These are phyloP conservation scores for Cosmia trapezina DNA, from an alignment of 2,888 invertebrate genomes.

Conservation along the genomic window DNA sequence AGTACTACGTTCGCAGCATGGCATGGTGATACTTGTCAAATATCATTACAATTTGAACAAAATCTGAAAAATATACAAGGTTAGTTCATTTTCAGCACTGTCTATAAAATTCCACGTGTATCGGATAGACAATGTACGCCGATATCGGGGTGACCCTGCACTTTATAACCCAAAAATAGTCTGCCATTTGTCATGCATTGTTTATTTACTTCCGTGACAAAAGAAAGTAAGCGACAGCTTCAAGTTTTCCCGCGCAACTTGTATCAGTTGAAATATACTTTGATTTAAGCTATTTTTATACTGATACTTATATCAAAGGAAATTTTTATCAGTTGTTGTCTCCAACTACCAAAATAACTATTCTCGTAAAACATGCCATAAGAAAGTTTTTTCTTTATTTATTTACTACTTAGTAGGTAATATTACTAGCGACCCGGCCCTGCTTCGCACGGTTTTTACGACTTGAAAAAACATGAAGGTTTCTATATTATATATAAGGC, in stretches of 20 bases:
- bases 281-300: no score
- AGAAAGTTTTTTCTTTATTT: no score
- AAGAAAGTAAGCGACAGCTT: neutral
- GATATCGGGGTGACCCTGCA: slow-evolving; percentile 1
- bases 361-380: neutral
- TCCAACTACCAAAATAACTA: neutral
- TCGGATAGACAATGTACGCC: neutral
- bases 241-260: slow-evolving; percentile 5
- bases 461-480: no score
- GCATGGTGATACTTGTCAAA: neutral
- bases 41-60: neutral
- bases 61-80: neutral
- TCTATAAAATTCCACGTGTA: no score
- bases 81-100: neutral
- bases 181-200: neutral
- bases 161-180: slow-evolving; percentile 15
- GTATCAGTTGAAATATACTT: neutral
- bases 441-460: no score
- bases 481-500: no score
- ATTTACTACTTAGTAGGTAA: no score
- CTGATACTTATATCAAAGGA: neutral
- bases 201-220: slow-evolving; percentile 20
- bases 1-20: neutral
- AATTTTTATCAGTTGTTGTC: neutral
- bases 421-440: no score